phyloP scores from a whole-genome alignment of 2,113 vertebrate genomes.

The Amazona vittata region DNA sequence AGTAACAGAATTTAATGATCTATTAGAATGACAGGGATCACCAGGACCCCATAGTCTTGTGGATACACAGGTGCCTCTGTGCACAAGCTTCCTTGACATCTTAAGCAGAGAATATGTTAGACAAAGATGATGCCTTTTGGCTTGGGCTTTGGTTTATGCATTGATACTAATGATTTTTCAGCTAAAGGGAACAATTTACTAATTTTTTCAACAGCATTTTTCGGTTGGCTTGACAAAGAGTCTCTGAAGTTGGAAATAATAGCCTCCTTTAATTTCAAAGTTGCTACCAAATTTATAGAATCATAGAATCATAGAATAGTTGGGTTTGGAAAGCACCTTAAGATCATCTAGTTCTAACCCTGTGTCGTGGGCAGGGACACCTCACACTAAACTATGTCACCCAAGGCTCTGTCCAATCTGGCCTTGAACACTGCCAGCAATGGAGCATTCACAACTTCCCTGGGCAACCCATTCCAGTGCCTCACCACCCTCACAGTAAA shows the following conservation, averaged over 20 bases:
- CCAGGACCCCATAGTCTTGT: background rate
- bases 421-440: too few species aligned
- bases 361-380: too few species aligned
- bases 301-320: too few species aligned
- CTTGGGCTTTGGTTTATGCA: background rate
- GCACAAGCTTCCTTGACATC: background rate
- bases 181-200: background rate
- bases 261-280: background rate
- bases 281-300: background rate
- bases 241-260: background rate
- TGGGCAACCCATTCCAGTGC: too few species aligned
- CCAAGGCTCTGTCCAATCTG: too few species aligned
- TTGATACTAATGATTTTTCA: background rate
- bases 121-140: background rate
- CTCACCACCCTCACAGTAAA: too few species aligned
- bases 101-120: background rate
- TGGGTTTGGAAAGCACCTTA: too few species aligned
- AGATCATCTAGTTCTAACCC: too few species aligned
- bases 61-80: background rate
- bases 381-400: too few species aligned
- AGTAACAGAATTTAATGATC: background rate
- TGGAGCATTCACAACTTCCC: too few species aligned
- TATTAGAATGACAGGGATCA: constrained; percentile 12
- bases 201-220: background rate
- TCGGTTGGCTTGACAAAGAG: background rate